phyloP scores from a whole-genome alignment of 2,797 vertebrate genomes.

The Sebastes matsubarae region DNA sequence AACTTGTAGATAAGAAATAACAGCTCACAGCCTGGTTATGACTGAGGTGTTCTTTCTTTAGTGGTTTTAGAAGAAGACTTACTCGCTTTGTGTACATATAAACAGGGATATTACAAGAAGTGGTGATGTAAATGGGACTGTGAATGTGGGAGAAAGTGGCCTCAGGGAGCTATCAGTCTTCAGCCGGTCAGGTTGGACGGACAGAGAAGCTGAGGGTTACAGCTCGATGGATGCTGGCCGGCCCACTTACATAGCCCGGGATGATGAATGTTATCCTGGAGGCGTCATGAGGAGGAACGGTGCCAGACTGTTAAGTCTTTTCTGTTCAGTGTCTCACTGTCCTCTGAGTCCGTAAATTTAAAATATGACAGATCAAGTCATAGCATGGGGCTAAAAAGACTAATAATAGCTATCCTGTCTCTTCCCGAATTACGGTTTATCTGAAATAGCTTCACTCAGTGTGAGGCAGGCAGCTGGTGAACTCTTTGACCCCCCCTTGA shows the following conservation, averaged over 20 bases:
- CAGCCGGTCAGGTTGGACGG: not conserved
- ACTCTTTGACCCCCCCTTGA: not conserved
- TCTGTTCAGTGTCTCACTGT: constrained; percentile 34
- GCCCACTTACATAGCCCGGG: not conserved
- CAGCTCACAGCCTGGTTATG: not conserved
- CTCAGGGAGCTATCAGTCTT: constrained; percentile 10
- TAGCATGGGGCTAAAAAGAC: not conserved
- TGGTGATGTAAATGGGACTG: not conserved
- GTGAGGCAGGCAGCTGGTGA: not conserved
- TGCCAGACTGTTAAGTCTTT: constrained; percentile 15
- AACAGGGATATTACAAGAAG: not conserved
- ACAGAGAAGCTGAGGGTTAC: not conserved
- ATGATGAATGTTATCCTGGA: constrained; percentile 35
- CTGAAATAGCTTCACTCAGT: not conserved
- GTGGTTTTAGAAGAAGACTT: not conserved
- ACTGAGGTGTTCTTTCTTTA: not conserved
- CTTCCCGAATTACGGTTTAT: not conserved
- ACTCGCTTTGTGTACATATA: not conserved
- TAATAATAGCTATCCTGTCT: constrained; percentile 23
- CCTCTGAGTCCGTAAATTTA: not conserved
- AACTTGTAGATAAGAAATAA: not conserved
- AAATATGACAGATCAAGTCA: not conserved
- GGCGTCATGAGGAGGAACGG: not conserved
- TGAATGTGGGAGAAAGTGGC: not conserved
- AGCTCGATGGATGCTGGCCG: not conserved